Conservation (phyloP, 2,888 invertebrate species). For the Erynnis tages region DNA sequence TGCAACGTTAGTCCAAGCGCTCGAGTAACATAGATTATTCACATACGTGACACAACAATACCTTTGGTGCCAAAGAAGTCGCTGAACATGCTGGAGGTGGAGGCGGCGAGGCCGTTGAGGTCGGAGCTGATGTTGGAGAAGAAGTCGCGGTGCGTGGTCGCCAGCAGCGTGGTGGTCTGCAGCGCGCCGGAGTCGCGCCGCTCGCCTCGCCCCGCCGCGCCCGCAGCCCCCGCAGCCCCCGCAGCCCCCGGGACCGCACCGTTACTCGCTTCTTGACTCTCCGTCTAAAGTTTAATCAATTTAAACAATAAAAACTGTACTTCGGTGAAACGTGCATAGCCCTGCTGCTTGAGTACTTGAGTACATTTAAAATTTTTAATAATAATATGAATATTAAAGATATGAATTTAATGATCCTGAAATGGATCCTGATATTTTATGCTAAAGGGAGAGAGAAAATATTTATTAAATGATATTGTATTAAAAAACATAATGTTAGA, state of each 20-base stretch:
- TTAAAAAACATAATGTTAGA: neutral
- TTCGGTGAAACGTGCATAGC: neutral
- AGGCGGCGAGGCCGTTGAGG: constrained; percentile 94
- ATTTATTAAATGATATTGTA: too few species aligned
- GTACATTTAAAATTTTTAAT: too few species aligned
- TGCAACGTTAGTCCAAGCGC: too few species aligned
- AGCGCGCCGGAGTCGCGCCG: constrained; percentile 84
- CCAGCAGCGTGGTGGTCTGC: constrained; percentile 84
- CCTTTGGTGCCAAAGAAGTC: constrained; percentile 93
- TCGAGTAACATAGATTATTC: too few species aligned
- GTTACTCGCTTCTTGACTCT: constrained; percentile 60
- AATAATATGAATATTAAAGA: too few species aligned
- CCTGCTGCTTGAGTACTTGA: neutral
- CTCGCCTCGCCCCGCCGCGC: too few species aligned
- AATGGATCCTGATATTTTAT: too few species aligned
- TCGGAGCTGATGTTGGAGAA: constrained; percentile 96
- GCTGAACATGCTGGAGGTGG: constrained; percentile 96
- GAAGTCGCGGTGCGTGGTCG: constrained; percentile 89
- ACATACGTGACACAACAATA: constrained; percentile 43
- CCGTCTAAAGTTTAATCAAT: too few species aligned
- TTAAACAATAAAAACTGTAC: neutral
- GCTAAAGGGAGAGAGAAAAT: too few species aligned
- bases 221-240: too few species aligned
- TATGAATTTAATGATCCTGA: too few species aligned
- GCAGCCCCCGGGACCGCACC: constrained; percentile 32